A percentile compares a stretch with the other conserved stretches of the same genome.
phyloP scores from a whole-genome alignment of 2,113 vertebrate genomes.

The Callocephalon fimbriatum region DNA sequence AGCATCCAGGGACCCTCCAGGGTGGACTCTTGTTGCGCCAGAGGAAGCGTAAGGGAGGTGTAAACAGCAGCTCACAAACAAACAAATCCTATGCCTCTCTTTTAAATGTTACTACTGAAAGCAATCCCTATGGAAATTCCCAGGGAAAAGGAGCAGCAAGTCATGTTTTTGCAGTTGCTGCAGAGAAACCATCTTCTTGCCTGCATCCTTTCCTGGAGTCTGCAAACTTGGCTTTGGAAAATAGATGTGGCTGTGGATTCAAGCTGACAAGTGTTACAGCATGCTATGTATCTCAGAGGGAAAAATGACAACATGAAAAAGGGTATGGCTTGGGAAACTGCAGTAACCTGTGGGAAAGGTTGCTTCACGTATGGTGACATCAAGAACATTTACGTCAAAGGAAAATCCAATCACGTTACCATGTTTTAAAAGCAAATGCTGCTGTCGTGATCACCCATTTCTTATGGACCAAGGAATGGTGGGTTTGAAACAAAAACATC shows the following conservation, averaged over 20 bases:
- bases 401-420: conserved; percentile 13
- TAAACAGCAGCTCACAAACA: not conserved
- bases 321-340: not conserved
- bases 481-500: not conserved
- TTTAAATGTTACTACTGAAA: not conserved
- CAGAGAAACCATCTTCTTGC: not conserved
- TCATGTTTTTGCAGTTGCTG: not conserved
- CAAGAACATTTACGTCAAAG: not conserved
- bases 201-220: not conserved
- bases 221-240: conserved; percentile 12
- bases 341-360: not conserved
- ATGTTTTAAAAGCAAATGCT: not conserved
- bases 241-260: not conserved
- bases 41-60: not conserved
- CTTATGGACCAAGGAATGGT: not conserved
- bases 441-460: not conserved
- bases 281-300: not conserved
- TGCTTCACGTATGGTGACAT: not conserved
- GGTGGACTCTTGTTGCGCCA: not conserved
- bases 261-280: conserved; percentile 32
- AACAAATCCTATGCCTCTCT: not conserved
- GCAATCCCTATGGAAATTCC: not conserved
- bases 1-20: not conserved
- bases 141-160: not conserved
- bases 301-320: conserved; percentile 13